These are phyloP conservation scores for Mastomys coucha DNA, from an alignment of 2,113 vertebrate genomes.

Conservation along the genomic window DNA sequence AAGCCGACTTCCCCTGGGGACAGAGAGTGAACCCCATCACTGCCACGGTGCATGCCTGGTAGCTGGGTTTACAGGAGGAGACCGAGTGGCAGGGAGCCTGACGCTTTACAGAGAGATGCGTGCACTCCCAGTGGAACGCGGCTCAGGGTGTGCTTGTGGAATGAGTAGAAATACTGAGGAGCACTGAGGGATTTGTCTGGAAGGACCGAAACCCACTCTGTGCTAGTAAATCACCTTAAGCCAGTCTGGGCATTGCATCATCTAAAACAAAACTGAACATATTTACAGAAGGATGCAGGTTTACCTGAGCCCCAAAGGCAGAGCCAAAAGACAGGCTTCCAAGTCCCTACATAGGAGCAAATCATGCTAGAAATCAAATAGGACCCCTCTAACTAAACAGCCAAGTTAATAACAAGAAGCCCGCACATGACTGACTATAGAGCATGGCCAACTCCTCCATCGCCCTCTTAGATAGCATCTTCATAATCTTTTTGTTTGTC, in stretches of 20 bases:
- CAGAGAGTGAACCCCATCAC: slow-evolving; percentile 65
- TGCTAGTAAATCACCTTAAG: slow-evolving; percentile 81
- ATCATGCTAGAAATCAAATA: background rate
- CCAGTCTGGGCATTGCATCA: slow-evolving; percentile 75
- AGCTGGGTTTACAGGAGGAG: slow-evolving; percentile 82
- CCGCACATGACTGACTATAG: background rate
- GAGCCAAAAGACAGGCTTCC: slow-evolving; percentile 46
- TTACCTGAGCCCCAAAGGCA: slow-evolving; percentile 72
- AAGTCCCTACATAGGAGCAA: slow-evolving; percentile 50
- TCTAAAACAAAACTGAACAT: slow-evolving; percentile 53
- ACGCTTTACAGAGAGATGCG: slow-evolving; percentile 82
- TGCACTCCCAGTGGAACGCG: slow-evolving; percentile 79
- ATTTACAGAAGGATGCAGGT: slow-evolving; percentile 58
- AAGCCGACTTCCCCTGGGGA: slow-evolving; percentile 84
- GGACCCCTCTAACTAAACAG: slow-evolving; percentile 50
- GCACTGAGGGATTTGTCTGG: slow-evolving; percentile 83
- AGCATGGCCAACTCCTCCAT: slow-evolving; percentile 19
- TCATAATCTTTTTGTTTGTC: slow-evolving; percentile 68
- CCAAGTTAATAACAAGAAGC: slow-evolving; percentile 49
- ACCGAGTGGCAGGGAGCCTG: slow-evolving; percentile 77
- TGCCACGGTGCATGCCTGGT: slow-evolving; percentile 63
- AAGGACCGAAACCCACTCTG: slow-evolving; percentile 79
- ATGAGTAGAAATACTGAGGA: slow-evolving; percentile 83
- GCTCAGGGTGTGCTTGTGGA: slow-evolving; percentile 84
- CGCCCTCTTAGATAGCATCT: slow-evolving; percentile 37